Evolutionary conservation across 2,797 vertebrate species (phyloP).

Genomic region (Eidolon dupreanum): DNA sequence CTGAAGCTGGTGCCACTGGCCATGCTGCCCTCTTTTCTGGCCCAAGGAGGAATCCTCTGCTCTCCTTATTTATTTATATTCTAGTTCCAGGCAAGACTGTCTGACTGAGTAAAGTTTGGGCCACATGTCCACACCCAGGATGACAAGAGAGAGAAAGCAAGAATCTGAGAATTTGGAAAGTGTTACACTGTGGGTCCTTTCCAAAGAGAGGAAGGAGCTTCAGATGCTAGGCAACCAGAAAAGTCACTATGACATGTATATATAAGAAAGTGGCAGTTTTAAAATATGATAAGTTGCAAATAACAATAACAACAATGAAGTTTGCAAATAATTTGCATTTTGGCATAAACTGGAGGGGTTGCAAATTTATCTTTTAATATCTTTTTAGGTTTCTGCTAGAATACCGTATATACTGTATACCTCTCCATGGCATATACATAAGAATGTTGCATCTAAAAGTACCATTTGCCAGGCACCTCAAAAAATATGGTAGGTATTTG

Average conservation of each 20-base stretch:
- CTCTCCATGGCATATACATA: background rate
- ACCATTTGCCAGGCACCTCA: background rate
- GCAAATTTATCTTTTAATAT: background rate
- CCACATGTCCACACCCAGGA: background rate
- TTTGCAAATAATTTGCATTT: conserved; percentile 29
- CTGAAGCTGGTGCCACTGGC: background rate
- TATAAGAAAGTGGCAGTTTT: background rate
- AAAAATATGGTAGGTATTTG: background rate
- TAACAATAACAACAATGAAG: background rate
- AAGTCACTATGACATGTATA: background rate
- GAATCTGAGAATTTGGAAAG: background rate
- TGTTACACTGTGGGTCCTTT: background rate
- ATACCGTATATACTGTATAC: background rate
- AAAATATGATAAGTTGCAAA: background rate
- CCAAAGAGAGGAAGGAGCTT: background rate
- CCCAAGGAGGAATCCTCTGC: background rate
- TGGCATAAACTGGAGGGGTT: background rate
- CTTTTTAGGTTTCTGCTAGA: background rate
- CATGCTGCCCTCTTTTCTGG: background rate
- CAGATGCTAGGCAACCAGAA: background rate
- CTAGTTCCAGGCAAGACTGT: background rate
- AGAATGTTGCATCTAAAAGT: background rate
- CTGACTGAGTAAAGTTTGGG: background rate
- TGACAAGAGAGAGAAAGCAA: background rate
- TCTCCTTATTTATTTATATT: background rate